Conservation (phyloP, 2,888 invertebrate genomes). For the Oxytorus armatus region DNA sequence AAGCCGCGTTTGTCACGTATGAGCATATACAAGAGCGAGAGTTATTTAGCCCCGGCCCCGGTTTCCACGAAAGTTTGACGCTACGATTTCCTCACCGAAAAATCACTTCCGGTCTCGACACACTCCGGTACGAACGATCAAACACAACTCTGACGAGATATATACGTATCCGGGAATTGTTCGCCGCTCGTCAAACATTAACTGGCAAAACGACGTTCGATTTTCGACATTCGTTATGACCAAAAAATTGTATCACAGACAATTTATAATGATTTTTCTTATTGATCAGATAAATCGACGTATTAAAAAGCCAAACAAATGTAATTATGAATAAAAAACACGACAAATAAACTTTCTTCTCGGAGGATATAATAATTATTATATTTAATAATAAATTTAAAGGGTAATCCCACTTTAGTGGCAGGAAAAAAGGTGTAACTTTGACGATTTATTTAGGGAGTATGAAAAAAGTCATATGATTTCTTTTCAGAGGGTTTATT, state of each 20-base stretch:
- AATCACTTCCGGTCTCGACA: constrained; percentile 59
- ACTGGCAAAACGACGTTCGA: constrained; percentile 3
- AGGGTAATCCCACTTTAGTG: too few relatives aligned
- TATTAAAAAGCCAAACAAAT: too few relatives aligned
- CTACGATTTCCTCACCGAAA: constrained; percentile 62
- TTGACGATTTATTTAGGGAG: too few relatives aligned
- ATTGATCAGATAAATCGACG: too few relatives aligned
- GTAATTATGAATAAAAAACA: background rate
- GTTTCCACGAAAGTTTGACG: too few relatives aligned
- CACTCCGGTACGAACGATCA: constrained; percentile 30
- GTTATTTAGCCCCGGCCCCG: constrained; percentile 38
- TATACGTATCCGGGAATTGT: constrained; percentile 51
- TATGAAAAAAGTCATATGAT: too few relatives aligned
- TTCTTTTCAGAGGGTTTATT: too few relatives aligned
- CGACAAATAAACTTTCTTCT: too few relatives aligned
- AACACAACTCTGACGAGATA: constrained; percentile 28
- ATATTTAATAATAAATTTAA: background rate
- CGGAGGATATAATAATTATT: background rate
- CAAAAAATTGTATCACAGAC: too few relatives aligned
- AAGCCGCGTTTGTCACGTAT: constrained; percentile 55
- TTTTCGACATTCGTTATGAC: background rate
- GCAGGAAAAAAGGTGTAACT: too few relatives aligned
- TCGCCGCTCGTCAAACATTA: constrained; percentile 30
- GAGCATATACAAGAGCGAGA: constrained; percentile 9
- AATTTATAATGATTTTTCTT: too few relatives aligned